Evolutionary conservation across 2,113 vertebrate species (phyloP).

Genomic region (Eretmochelys imbricata): DNA sequence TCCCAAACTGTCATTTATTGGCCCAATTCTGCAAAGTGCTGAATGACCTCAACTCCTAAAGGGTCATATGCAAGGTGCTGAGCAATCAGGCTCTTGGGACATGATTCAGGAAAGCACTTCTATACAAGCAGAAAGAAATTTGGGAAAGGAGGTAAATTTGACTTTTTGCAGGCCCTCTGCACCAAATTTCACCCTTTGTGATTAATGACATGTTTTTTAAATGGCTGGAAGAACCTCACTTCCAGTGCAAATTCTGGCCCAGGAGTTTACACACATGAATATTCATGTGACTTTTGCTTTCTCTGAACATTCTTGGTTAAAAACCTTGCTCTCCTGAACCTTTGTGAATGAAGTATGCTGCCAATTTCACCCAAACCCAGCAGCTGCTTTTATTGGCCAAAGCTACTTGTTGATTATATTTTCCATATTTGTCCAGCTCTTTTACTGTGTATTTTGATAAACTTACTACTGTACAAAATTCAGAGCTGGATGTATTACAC

Average conservation of each 20-base stretch:
- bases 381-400: neutral
- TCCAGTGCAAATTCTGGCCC: neutral
- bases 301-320: slow-evolving; percentile 19
- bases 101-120: neutral
- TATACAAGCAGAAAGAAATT: neutral
- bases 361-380: slow-evolving; percentile 24
- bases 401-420: slow-evolving; percentile 43
- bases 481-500: neutral
- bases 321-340: slow-evolving; percentile 7
- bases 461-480: slow-evolving; percentile 32
- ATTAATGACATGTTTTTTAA: neutral
- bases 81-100: too few species aligned
- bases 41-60: neutral
- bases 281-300: neutral
- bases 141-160: neutral
- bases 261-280: neutral
- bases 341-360: neutral
- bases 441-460: slow-evolving; percentile 46
- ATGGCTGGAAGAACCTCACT: neutral
- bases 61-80: neutral
- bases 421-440: slow-evolving; percentile 50
- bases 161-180: neutral
- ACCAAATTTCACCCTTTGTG: neutral
- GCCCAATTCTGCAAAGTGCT: neutral
- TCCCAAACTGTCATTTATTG: neutral